Percentiles rank a stretch among this genome's conserved stretches.
Evolutionary conservation across 2,113 vertebrate genomes (phyloP).

Genomic region (Jacana jacana): DNA sequence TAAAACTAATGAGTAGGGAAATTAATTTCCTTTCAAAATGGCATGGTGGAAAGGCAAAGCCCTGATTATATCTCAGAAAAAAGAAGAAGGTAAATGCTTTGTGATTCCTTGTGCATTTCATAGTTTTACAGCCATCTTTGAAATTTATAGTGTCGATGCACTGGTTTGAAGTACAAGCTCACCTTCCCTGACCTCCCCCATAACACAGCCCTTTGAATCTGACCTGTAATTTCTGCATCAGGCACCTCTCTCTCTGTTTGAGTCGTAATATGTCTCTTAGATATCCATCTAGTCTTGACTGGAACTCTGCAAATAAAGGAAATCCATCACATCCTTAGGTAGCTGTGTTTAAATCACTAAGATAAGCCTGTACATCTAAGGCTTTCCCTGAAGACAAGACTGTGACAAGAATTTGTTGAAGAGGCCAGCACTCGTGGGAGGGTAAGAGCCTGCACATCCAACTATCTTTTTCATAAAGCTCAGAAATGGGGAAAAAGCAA

Average conservation of each 20-base stretch:
- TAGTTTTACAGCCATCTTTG: background rate
- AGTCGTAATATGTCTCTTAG: background rate
- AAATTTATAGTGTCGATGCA: background rate
- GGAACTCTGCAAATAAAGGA: background rate
- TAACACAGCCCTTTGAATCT: background rate
- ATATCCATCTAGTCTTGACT: constrained; percentile 1
- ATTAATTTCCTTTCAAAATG: constrained; percentile 13
- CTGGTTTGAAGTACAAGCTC: background rate
- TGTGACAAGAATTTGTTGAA: background rate
- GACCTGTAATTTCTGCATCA: constrained; percentile 3
- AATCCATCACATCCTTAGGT: constrained; percentile 39
- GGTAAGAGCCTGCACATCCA: background rate
- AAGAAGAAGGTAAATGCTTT: background rate
- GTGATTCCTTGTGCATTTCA: background rate
- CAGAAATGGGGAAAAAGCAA: background rate
- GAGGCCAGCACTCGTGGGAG: background rate
- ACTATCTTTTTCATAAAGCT: background rate
- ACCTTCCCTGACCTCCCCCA: constrained; percentile 25
- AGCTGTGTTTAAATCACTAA: constrained; percentile 49
- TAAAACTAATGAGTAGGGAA: background rate
- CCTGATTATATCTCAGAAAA: background rate
- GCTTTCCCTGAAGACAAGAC: background rate
- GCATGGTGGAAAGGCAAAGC: background rate
- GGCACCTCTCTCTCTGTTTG: background rate
- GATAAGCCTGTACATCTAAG: constrained; percentile 32